These are phyloP conservation scores for Argyrosomus japonicus DNA, from an alignment of 2,113 vertebrate genomes.

Conservation along the genomic window DNA sequence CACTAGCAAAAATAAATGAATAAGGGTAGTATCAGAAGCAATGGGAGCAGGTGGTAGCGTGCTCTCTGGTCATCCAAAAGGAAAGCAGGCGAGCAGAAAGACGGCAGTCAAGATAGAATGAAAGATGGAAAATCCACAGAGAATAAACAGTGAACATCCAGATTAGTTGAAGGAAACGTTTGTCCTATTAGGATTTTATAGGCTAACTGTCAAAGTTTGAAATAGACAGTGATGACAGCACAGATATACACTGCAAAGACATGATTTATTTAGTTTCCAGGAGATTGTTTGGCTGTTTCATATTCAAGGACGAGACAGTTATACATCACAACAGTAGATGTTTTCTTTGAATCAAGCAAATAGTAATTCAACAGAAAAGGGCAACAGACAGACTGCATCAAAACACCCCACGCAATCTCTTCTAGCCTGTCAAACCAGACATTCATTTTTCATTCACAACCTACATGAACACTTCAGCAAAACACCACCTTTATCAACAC, in stretches of 20 bases:
- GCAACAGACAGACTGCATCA: not conserved
- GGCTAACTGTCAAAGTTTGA: not conserved
- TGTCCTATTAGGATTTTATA: not conserved
- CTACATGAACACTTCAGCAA: not conserved
- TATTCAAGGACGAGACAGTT: not conserved
- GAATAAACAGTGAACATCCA: not conserved
- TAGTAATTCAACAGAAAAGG: not conserved
- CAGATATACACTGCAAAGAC: not conserved
- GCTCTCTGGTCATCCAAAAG: conserved; percentile 30
- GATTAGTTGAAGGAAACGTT: not conserved
- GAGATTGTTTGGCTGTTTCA: not conserved
- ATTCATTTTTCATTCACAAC: not conserved
- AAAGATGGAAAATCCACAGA: conserved; percentile 7
- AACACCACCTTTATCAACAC: not conserved
- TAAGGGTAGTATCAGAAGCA: conserved; percentile 11
- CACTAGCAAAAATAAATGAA: conserved; percentile 23
- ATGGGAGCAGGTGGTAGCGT: conserved; percentile 36
- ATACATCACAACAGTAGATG: not conserved
- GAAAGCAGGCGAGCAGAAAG: conserved; percentile 6
- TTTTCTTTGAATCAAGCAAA: not conserved
- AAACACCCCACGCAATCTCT: not conserved
- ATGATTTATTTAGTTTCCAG: not conserved
- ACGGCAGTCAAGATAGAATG: not conserved
- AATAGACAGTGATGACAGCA: not conserved
- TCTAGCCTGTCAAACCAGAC: not conserved